phyloP scores from a whole-genome alignment of 1,140 invertebrate genomes.

The Paracyclopina nana region DNA sequence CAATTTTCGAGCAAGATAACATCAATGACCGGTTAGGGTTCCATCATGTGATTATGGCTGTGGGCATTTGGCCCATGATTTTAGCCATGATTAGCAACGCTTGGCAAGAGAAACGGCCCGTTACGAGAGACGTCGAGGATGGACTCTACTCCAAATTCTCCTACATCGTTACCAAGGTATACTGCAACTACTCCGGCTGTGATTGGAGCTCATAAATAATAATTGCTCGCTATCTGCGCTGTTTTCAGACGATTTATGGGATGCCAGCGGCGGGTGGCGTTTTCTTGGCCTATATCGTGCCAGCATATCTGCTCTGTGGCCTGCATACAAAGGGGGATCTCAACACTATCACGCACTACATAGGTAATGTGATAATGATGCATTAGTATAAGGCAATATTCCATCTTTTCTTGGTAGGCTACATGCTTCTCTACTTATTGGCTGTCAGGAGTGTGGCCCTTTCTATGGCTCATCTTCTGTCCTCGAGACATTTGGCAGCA shows the following conservation, averaged over 20 bases:
- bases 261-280: constrained; percentile 1
- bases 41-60: constrained; percentile 54
- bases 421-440: constrained; percentile 54
- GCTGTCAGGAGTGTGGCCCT: constrained; percentile 46
- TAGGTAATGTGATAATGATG: no score
- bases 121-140: constrained; percentile 54
- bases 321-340: neutral
- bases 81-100: constrained; percentile 46
- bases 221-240: no score
- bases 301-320: neutral
- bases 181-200: no score
- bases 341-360: neutral
- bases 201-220: no score
- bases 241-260: constrained; percentile 5
- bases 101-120: constrained; percentile 39
- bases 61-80: constrained; percentile 53
- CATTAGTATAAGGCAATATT: no score
- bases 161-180: constrained; percentile 55
- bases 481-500: constrained; percentile 31
- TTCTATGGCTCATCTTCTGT: constrained; percentile 41
- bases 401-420: constrained; percentile 31
- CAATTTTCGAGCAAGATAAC: constrained; percentile 21
- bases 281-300: neutral
- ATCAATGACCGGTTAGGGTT: constrained; percentile 44
- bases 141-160: constrained; percentile 52